Evolutionary conservation across 2,113 vertebrate species (phyloP).

Genomic region (Eleginops maclovinus): DNA sequence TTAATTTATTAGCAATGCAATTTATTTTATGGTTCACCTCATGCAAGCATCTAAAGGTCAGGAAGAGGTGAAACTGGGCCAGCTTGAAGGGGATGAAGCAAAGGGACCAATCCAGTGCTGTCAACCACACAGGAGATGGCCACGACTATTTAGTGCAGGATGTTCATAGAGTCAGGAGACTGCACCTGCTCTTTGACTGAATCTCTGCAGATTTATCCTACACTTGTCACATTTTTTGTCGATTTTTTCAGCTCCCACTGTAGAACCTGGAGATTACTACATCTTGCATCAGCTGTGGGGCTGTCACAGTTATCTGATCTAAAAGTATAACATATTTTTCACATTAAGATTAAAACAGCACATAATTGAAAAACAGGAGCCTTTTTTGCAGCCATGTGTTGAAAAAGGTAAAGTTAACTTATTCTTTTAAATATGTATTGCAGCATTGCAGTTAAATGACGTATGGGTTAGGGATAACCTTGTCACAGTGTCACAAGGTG

Average conservation of each 20-base stretch:
- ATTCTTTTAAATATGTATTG: slow-evolving; percentile 24
- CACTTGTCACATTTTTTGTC: background rate
- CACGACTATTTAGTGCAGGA: slow-evolving; percentile 7
- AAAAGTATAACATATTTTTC: background rate
- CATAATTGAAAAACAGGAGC: background rate
- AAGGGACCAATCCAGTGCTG: slow-evolving; percentile 13
- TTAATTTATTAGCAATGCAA: slow-evolving; percentile 73
- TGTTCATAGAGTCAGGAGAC: slow-evolving; percentile 11
- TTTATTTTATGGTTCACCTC: slow-evolving; percentile 73
- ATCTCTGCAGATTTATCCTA: slow-evolving; percentile 3
- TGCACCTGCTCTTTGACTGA: slow-evolving; percentile 12
- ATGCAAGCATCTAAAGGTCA: slow-evolving; percentile 69
- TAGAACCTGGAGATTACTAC: background rate
- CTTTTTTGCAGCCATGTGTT: background rate
- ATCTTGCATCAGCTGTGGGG: slow-evolving; percentile 9
- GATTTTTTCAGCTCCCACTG: background rate
- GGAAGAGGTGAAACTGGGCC: slow-evolving; percentile 55
- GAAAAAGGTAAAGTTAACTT: slow-evolving; percentile 19
- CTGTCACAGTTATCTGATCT: background rate
- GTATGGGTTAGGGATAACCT: slow-evolving; percentile 76
- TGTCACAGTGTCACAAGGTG: slow-evolving; percentile 79
- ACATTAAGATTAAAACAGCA: background rate
- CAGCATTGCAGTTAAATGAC: slow-evolving; percentile 56
- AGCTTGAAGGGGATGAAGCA: slow-evolving; percentile 34
- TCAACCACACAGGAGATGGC: slow-evolving; percentile 12